Percentiles rank a stretch among this genome's conserved stretches.
Conservation (phyloP, 2,888 invertebrate genomes). For the Apamea anceps region DNA sequence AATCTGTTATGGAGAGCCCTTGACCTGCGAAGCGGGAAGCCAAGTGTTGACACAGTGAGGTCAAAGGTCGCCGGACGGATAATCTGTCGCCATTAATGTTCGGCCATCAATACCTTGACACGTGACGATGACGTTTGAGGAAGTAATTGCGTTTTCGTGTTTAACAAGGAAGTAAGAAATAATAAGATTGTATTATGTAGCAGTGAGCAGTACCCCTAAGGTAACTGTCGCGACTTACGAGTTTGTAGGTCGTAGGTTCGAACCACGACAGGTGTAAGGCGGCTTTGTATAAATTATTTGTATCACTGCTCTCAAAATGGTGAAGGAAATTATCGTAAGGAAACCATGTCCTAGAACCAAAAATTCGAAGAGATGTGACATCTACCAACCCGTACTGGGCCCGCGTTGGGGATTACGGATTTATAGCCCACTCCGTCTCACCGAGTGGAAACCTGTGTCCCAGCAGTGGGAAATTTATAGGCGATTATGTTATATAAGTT, state of each 20-base stretch:
- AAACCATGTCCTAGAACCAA: too few species aligned
- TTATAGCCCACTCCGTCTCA: neutral
- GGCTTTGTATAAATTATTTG: too few species aligned
- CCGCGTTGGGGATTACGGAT: neutral
- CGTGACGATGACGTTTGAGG: neutral
- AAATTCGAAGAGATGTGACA: too few species aligned
- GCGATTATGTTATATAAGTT: too few species aligned
- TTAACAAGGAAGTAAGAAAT: neutral
- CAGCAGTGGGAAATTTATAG: too few species aligned
- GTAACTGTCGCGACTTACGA: too few species aligned
- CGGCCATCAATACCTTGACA: neutral
- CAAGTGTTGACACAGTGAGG: constrained; percentile 7
- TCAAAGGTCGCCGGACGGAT: neutral
- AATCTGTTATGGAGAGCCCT: constrained; percentile 10
- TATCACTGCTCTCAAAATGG: too few species aligned
- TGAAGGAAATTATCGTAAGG: too few species aligned
- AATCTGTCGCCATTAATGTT: constrained; percentile 10
- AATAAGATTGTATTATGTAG: neutral
- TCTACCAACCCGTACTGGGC: neutral
- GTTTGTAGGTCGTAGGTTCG: too few species aligned
- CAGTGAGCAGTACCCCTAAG: neutral
- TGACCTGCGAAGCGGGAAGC: constrained; percentile 25
- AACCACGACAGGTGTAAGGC: too few species aligned
- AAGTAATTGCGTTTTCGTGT: neutral
- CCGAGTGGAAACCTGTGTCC: neutral